Base-by-base conservation (phyloP, 2,797 vertebrate species). In the Agapornis canus region DNA sequence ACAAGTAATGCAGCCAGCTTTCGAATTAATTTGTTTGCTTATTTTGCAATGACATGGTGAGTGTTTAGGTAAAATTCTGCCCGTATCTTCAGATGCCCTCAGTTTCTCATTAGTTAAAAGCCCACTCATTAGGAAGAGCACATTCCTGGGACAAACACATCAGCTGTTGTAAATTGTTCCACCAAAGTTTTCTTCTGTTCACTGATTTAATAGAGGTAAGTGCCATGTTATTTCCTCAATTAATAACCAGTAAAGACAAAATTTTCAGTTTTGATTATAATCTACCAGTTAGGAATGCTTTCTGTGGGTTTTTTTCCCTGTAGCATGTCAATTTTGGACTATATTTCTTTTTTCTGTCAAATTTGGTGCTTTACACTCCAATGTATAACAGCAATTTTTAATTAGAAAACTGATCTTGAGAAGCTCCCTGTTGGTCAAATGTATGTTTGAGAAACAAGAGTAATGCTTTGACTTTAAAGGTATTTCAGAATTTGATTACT, bases 31-130 rank as follows among this genome's bases (percentile, higher is more conserved):
- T 82, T 51, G 60, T 66, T 72, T 88, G 42, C 27, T 84, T 60
- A 32, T 59, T 89, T 91, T 85, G 35, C 23, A 75, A 48, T 65
- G 47, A 48, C 29, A 23, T 37, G 12, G 39, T 35, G 42, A 72
- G 13, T 9, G 2, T 73, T 82, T 65, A 79, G 64, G 23, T 61
- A 69, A 92, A 85, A 82, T 78, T 90, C 35, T 84, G 40, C 23
- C 42, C 43, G 78, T 63, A 48, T 86, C 66, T 96, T 78, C 84
- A 84, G 42, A 90, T 79, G 45, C 69, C 25, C 77, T 85, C 82
- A 94, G 69, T 75, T 93, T 90, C 94, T 95, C 91, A 91, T 95
- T 93, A 95, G 90, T 96, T 94, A 92, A 96, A 94, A 82, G 64
- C 29, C 83, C 29, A 83, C 31, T 94, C 90, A 96, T 96, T 94